These are phyloP conservation scores for Tridacna crocea DNA, from an alignment of 2,888 invertebrate genomes.

Conservation along the genomic window DNA sequence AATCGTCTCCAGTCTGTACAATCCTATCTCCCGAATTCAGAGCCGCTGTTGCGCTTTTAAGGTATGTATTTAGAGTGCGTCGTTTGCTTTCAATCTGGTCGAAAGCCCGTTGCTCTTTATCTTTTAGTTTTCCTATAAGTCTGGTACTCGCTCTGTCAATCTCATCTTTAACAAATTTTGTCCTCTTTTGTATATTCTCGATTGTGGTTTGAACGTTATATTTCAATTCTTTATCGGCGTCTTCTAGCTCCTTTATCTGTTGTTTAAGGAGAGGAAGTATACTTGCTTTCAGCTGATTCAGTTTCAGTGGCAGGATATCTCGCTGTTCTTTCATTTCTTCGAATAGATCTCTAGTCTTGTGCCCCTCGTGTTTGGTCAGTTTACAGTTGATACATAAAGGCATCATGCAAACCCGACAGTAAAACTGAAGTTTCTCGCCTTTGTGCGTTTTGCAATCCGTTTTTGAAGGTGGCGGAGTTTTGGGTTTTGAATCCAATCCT, in stretches of 20 bases:
- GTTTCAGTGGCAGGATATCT: conserved; percentile 49
- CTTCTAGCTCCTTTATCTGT: conserved; percentile 55
- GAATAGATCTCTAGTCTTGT: conserved; percentile 54
- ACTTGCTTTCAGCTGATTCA: conserved; percentile 54
- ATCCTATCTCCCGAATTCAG: conserved; percentile 55
- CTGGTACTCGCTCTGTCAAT: conserved; percentile 51
- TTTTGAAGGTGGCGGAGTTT: conserved; percentile 36
- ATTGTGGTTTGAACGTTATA: conserved; percentile 55
- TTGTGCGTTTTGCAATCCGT: conserved; percentile 47
- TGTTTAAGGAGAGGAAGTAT: conserved; percentile 57
- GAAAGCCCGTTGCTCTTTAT: conserved; percentile 45
- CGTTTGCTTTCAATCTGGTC: conserved; percentile 38
- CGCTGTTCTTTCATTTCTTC: conserved; percentile 59
- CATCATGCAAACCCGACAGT: conserved; percentile 53
- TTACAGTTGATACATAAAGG: conserved; percentile 61
- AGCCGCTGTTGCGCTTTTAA: conserved; percentile 50
- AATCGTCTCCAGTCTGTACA: conserved; percentile 53
- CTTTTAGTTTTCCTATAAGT: conserved; percentile 45
- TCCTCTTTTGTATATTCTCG: conserved; percentile 51
- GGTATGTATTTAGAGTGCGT: conserved; percentile 36
- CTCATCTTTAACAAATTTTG: conserved; percentile 56
- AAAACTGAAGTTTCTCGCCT: conserved; percentile 56
- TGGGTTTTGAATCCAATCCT: conserved; percentile 5
- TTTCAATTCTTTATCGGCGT: conserved; percentile 41
- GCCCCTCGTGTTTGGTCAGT: conserved; percentile 62